These are phyloP conservation scores for Hephaestus fuliginosus DNA, from an alignment of 2,797 vertebrate species.

Conservation along the genomic window DNA sequence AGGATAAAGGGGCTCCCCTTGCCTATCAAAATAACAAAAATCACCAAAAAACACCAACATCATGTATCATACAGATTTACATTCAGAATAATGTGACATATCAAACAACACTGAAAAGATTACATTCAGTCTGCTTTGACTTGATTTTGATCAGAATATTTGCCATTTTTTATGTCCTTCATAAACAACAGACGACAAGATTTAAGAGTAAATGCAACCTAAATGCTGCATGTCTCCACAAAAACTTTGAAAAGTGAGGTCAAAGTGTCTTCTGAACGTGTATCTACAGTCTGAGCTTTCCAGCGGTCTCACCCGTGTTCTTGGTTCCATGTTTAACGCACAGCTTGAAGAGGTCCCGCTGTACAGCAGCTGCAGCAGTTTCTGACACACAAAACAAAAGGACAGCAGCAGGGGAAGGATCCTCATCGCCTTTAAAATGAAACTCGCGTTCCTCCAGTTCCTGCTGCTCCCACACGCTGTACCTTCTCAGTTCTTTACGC, in stretches of 20 bases:
- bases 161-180: background rate
- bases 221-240: background rate
- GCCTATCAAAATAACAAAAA: slow-evolving; percentile 73
- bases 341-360: slow-evolving; percentile 73
- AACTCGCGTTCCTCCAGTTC: slow-evolving; percentile 64
- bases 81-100: background rate
- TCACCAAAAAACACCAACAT: background rate
- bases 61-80: background rate
- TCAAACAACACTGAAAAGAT: background rate
- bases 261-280: too few relatives aligned
- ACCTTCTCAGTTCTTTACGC: slow-evolving; percentile 86
- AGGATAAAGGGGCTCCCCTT: slow-evolving; percentile 88
- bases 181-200: background rate
- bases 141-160: too few relatives aligned
- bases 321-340: slow-evolving; percentile 24
- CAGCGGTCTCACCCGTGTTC: slow-evolving; percentile 81
- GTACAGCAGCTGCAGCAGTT: slow-evolving; percentile 82
- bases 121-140: too few relatives aligned
- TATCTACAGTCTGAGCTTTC: background rate
- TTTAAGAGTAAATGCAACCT: background rate
- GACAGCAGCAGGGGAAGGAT: slow-evolving; percentile 68
- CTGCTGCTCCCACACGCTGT: slow-evolving; percentile 89
- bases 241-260: background rate
- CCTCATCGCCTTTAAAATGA: slow-evolving; percentile 27
- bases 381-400: slow-evolving; percentile 91